A percentile compares a stretch with the other conserved stretches of the same genome.
Conservation (phyloP, 2,888 invertebrate genomes). For the Ditylenchus weischeri region DNA sequence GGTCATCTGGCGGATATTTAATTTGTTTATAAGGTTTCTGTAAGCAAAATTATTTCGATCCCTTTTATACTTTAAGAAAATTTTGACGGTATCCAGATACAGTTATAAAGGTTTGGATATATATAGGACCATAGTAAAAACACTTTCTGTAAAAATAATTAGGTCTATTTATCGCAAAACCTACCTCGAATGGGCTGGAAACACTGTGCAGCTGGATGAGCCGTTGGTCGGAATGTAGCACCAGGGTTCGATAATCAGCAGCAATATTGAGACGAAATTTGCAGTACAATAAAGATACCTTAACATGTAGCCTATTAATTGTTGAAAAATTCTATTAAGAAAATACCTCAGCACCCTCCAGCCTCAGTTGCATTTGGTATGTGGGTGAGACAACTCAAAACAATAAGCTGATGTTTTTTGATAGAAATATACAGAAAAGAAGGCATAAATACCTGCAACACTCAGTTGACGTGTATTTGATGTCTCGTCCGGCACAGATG, state of each 20-base stretch:
- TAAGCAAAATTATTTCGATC: too few relatives aligned
- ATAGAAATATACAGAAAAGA: too few relatives aligned
- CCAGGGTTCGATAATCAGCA: not conserved
- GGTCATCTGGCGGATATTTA: too few relatives aligned
- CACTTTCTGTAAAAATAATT: too few relatives aligned
- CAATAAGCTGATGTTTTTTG: too few relatives aligned
- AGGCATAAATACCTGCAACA: not conserved
- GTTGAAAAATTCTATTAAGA: too few relatives aligned
- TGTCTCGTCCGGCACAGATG: not conserved
- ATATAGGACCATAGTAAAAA: slow-evolving; percentile 1
- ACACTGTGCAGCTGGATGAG: slow-evolving; percentile 3
- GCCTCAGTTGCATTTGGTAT: not conserved
- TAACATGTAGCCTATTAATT: not conserved
- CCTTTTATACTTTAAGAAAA: too few relatives aligned
- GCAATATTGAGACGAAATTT: slow-evolving; percentile 5
- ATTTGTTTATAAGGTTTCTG: too few relatives aligned
- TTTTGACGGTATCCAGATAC: not conserved
- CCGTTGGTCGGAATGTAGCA: not conserved
- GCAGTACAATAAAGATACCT: not conserved
- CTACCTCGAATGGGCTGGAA: not conserved
- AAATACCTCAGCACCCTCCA: not conserved
- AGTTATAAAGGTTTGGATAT: not conserved
- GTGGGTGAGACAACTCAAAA: slow-evolving; percentile 2
- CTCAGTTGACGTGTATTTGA: slow-evolving; percentile 4
- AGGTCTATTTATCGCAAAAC: too few relatives aligned